phyloP scores from a whole-genome alignment of 92 coral and sea anemone genomes.

The Actinostola sp. region DNA sequence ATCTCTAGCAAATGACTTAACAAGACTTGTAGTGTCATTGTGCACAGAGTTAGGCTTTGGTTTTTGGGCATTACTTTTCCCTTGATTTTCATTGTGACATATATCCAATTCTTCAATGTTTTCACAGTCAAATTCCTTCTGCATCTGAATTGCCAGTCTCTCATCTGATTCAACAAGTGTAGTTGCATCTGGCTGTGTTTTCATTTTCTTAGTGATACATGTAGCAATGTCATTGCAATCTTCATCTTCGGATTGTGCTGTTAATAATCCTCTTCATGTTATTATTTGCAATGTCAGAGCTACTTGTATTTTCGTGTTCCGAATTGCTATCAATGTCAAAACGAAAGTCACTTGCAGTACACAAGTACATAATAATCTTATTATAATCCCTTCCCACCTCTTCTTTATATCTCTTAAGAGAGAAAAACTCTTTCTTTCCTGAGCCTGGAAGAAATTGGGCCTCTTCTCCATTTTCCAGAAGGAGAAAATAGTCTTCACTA shows the following conservation, averaged over 20 bases:
- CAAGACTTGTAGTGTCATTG: conserved; percentile 26
- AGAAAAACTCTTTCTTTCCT: conserved; percentile 25
- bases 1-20: conserved; percentile 25
- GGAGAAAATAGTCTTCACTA: conserved; percentile 44
- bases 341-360: conserved; percentile 58
- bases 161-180: too few relatives aligned
- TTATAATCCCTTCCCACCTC: conserved; percentile 58
- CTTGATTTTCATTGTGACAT: neutral
- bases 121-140: too few relatives aligned
- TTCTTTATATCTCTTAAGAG: conserved; percentile 43
- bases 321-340: too few relatives aligned
- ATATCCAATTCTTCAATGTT: too few relatives aligned
- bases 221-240: too few relatives aligned
- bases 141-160: too few relatives aligned
- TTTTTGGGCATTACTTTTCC: too few relatives aligned
- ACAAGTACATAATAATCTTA: conserved; percentile 49
- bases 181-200: too few relatives aligned
- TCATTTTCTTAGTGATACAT: too few relatives aligned
- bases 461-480: conserved; percentile 50
- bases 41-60: too few relatives aligned
- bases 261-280: too few relatives aligned
- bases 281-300: conserved; percentile 19
- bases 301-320: conserved; percentile 14
- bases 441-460: conserved; percentile 59
- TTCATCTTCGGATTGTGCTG: too few relatives aligned